Percentiles rank a stretch among this genome's conserved stretches.
Conservation (phyloP, 1,140 invertebrate species). For the Leptoteleia sp. region DNA sequence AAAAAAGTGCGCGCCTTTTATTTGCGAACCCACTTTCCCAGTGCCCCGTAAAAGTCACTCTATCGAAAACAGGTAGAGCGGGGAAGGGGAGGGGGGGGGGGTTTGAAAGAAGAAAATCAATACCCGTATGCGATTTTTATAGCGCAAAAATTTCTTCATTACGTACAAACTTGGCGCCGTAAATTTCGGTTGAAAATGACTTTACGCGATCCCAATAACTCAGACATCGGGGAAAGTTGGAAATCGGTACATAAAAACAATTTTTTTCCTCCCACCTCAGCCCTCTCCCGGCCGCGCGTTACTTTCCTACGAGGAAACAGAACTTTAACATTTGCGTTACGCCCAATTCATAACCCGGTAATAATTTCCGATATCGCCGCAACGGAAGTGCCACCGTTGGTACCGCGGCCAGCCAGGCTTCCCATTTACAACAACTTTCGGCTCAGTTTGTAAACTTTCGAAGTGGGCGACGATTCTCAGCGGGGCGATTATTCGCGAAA, state of each 20-base stretch:
- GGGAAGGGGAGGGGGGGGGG: no score
- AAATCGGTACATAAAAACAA: constrained; percentile 54
- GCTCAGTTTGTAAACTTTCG: constrained; percentile 71
- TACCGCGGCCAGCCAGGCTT: constrained; percentile 53
- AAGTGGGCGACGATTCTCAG: constrained; percentile 71
- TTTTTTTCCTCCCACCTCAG: no score
- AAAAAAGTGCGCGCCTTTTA: constrained; percentile 24
- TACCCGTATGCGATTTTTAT: constrained; percentile 35
- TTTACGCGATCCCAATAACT: constrained; percentile 39
- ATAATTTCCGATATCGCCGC: constrained; percentile 64
- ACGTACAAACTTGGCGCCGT: constrained; percentile 35
- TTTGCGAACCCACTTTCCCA: constrained; percentile 5
- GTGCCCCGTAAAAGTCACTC: constrained; percentile 16
- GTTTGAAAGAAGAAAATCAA: constrained; percentile 22
- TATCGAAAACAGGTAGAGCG: constrained; percentile 15
- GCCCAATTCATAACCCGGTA: constrained; percentile 60
- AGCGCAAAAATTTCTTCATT: constrained; percentile 27
- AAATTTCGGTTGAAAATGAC: constrained; percentile 43
- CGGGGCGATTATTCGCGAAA: constrained; percentile 71
- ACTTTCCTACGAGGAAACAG: constrained; percentile 17
- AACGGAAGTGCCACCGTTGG: constrained; percentile 32
- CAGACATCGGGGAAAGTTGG: constrained; percentile 36
- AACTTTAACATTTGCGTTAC: constrained; percentile 63
- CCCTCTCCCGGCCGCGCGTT: constrained; percentile 4
- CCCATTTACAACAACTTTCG: constrained; percentile 69